phyloP scores from a whole-genome alignment of 2,797 vertebrate species.

The Pitangus sulphuratus region DNA sequence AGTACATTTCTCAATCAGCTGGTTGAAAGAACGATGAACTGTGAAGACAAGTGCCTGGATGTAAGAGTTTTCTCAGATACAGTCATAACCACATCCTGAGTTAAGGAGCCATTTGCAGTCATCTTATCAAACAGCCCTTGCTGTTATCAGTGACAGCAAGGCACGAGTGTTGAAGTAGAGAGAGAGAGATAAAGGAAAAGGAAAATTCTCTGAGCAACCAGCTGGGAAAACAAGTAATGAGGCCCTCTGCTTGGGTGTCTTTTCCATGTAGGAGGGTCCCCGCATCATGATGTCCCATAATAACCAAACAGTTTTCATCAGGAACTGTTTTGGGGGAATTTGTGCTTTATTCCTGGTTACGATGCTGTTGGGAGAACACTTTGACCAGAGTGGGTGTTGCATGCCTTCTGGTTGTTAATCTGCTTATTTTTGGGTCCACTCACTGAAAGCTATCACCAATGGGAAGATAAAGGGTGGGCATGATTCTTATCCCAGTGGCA shows the following conservation, averaged over 20 bases:
- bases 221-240: neutral
- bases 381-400: neutral
- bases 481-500: neutral
- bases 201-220: neutral
- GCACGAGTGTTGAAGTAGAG: neutral
- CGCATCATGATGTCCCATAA: neutral
- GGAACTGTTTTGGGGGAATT: neutral
- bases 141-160: neutral
- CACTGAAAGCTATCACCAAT: neutral
- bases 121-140: neutral
- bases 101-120: neutral
- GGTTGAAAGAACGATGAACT: neutral
- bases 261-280: neutral
- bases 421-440: neutral
- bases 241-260: neutral
- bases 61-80: neutral
- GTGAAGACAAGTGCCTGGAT: neutral
- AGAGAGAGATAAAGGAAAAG: neutral
- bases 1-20: neutral
- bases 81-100: slow-evolving; percentile 11
- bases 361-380: neutral
- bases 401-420: neutral
- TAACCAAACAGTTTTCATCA: neutral
- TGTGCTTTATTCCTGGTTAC: neutral
- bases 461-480: neutral